Evolutionary conservation across 1,140 invertebrate genomes (phyloP).

Genomic region (Vanessa tameamea): DNA sequence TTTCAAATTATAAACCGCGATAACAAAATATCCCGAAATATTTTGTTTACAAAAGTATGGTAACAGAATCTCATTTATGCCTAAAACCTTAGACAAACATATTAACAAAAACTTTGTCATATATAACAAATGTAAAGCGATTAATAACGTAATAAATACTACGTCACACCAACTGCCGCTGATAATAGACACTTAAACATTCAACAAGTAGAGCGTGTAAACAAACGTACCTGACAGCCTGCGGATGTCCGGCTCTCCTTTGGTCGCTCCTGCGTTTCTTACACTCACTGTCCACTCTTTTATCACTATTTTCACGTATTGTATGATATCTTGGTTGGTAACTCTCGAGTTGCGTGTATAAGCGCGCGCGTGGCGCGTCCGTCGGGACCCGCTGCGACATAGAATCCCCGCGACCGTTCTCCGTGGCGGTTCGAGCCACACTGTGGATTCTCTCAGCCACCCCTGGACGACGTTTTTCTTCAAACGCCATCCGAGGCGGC

Average conservation of each 20-base stretch:
- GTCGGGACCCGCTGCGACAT: constrained; percentile 62
- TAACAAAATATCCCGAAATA: too few species aligned
- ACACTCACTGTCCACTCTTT: constrained; percentile 71
- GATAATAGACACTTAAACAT: constrained; percentile 12
- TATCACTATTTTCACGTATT: constrained; percentile 76
- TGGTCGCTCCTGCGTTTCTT: constrained; percentile 60
- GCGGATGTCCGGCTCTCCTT: constrained; percentile 54
- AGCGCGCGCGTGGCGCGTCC: constrained; percentile 67
- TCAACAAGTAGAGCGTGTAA: constrained; percentile 36
- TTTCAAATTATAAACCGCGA: too few species aligned
- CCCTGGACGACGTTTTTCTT: constrained; percentile 68
- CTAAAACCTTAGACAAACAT: too few species aligned
- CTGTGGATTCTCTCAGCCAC: constrained; percentile 62
- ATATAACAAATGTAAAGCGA: too few species aligned
- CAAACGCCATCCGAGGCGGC: constrained; percentile 72
- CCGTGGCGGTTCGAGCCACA: constrained; percentile 60
- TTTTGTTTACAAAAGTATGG: too few species aligned
- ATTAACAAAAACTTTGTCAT: too few species aligned
- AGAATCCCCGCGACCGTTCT: constrained; percentile 54
- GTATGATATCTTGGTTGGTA: constrained; percentile 80
- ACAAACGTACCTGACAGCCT: constrained; percentile 54
- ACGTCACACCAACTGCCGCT: too few species aligned
- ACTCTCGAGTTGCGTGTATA: constrained; percentile 76
- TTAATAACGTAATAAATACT: too few species aligned
- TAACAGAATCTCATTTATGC: too few species aligned